Base-by-base conservation (phyloP, 2,113 vertebrate genomes). In the Phylloscopus trochiloides region DNA sequence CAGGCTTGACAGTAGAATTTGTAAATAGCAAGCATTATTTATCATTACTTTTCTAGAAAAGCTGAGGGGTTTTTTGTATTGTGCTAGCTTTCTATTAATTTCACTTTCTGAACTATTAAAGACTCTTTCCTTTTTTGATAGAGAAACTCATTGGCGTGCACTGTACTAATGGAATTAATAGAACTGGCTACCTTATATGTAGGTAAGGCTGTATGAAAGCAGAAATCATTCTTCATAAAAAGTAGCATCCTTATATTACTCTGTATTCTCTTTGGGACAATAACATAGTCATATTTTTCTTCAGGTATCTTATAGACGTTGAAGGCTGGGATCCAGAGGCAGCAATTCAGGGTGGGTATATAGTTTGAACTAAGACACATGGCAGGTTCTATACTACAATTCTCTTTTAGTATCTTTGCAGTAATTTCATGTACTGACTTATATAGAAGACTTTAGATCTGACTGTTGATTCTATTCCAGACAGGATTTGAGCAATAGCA, bases 131-230 rank as follows among this genome's bases (percentile, higher is more conserved):
- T 78, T 94, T 96, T 95, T 84, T 95, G 48, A 82, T 72, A 98
- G 98, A 97, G 59, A 98, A 97, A 78, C 97, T 98, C 54, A 98
- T 98, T 72, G 97, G 98, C 2, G 97, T 98, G 94, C 97, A 98
- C 88, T 98, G 97, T 90, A 98, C 98, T 84, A 98, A 97, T 5
- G 98, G 98, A 94, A 97, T 98, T 92, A 98, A 98, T 86, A 97
- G 98, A 93, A 98, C 98, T 34, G 97, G 98, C 73, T 98, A 98
- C 83, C 98, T 98, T 83, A 98, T 98, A 90, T 98, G 98, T 95
- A 97, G 98, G 97, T 98, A 98, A 97, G 95, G 54, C 82, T 90
- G 43, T 47, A 83, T 80, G 50, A 93, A 89, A 88, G 7, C 28
- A 79, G 25, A 77, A 87, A 78, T 74, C 4, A 38, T 76, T 80